Evolutionary conservation across 2,888 invertebrate genomes (phyloP).

Genomic region (Pterobdella sp.): DNA sequence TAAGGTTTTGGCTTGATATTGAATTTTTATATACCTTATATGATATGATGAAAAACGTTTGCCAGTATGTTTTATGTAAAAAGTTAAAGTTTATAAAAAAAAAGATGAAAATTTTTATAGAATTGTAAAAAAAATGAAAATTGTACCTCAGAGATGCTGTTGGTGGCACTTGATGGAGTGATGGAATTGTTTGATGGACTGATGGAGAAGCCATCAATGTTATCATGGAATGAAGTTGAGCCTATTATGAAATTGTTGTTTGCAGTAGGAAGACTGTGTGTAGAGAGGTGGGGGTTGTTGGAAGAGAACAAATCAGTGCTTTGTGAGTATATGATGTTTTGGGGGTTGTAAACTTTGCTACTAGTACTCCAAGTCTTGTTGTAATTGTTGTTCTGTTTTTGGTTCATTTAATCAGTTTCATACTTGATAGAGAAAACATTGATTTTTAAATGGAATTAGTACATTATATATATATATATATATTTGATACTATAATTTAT

Average conservation of each 20-base stretch:
- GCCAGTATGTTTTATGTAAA: no score
- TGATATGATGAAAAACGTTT: no score
- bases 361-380: not conserved
- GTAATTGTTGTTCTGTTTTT: not conserved
- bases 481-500: no score
- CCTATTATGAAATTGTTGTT: not conserved
- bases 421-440: no score
- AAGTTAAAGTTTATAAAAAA: slow-evolving; percentile 20
- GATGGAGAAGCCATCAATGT: not conserved
- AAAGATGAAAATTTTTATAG: slow-evolving; percentile 11
- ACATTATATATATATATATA: no score
- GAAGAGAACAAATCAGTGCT: not conserved
- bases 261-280: not conserved
- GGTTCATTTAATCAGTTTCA: not conserved
- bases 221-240: not conserved
- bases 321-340: no score
- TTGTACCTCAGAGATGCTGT: slow-evolving; percentile 22
- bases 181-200: slow-evolving; percentile 22
- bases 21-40: no score
- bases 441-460: no score
- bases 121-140: not conserved
- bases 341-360: not conserved
- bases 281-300: not conserved
- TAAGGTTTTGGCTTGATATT: no score
- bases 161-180: slow-evolving; percentile 17